phyloP scores from a whole-genome alignment of 2,797 vertebrate genomes.

The Pitangus sulphuratus region DNA sequence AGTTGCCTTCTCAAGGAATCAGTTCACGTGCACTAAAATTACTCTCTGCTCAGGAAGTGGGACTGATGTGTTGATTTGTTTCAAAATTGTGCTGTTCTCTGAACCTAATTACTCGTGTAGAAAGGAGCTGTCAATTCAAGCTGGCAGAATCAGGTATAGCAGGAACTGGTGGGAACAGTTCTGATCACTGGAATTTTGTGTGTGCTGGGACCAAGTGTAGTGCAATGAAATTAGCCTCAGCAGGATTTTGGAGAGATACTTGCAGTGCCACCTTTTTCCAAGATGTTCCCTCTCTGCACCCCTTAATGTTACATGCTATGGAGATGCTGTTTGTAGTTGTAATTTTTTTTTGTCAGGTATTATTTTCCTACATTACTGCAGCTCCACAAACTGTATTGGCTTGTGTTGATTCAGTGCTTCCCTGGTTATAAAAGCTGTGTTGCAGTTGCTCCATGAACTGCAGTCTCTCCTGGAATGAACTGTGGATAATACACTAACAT shows the following conservation, averaged over 20 bases:
- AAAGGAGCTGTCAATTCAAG: background rate
- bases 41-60: background rate
- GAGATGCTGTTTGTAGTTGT: background rate
- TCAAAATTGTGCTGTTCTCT: background rate
- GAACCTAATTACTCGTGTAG: background rate
- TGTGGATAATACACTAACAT: background rate
- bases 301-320: background rate
- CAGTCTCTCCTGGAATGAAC: background rate
- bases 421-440: background rate
- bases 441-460: background rate
- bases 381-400: background rate
- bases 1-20: background rate
- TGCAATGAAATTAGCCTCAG: background rate
- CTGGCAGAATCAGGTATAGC: background rate
- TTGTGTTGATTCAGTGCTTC: background rate
- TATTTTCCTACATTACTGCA: background rate
- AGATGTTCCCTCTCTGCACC: background rate
- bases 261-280: background rate
- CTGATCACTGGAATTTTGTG: background rate
- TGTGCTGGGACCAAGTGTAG: background rate
- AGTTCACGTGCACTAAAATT: fast-evolving
- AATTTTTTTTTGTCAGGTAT: background rate
- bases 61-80: background rate
- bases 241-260: background rate
- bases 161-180: background rate